Percentiles rank a stretch among this genome's conserved stretches.
phyloP scores from a whole-genome alignment of 2,888 invertebrate species.

The Eutolmus rufibarbis region DNA sequence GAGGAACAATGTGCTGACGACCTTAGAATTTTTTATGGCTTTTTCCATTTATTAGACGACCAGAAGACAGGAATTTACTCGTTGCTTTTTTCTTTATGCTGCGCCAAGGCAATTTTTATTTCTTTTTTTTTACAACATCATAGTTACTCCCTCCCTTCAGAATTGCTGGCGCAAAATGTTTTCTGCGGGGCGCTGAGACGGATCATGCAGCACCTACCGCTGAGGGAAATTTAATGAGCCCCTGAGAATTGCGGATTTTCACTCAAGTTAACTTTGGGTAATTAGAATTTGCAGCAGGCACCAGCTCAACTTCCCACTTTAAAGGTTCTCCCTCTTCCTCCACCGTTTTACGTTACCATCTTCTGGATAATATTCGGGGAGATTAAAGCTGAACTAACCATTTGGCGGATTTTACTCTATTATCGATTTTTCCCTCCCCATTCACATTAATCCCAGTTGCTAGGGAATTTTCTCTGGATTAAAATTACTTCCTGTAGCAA shows the following conservation, averaged over 20 bases:
- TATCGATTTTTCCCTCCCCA: slow-evolving; percentile 13
- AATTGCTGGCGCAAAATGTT: not conserved
- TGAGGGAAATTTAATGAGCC: slow-evolving; percentile 6
- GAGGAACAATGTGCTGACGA: slow-evolving; percentile 29
- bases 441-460: slow-evolving; percentile 18
- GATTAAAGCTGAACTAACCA: not conserved
- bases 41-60: slow-evolving; percentile 17
- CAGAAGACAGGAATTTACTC: slow-evolving; percentile 3
- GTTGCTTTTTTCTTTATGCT: not conserved
- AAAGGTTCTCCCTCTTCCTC: not conserved
- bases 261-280: slow-evolving; percentile 10
- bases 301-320: not conserved
- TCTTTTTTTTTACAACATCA: not conserved
- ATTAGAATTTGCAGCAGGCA: slow-evolving; percentile 16
- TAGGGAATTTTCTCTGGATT: slow-evolving; percentile 8
- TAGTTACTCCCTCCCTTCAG: not conserved
- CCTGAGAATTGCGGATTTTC: slow-evolving; percentile 18
- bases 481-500: slow-evolving; percentile 14
- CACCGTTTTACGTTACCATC: not conserved
- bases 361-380: not conserved
- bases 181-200: not conserved
- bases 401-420: not conserved
- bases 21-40: slow-evolving; percentile 17
- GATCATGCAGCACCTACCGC: not conserved
- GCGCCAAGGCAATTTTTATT: not conserved